Evolutionary conservation across 2,888 invertebrate genomes (phyloP), one percentile per base, ranked within the genome.

Genomic region (Chrysomela aeneicollis): DNA sequence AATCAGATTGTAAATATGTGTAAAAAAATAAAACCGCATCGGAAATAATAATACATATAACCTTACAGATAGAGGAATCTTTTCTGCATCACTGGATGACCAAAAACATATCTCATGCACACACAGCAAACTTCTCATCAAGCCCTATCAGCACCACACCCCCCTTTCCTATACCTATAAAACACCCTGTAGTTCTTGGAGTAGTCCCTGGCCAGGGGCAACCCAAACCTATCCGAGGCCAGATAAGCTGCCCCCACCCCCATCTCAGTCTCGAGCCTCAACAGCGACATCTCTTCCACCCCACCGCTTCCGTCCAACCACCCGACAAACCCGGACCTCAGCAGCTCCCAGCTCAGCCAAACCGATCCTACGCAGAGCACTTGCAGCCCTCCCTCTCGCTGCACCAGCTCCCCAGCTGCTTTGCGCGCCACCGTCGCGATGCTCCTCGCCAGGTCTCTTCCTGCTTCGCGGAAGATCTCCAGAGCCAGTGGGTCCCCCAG

Each of bases 311-410:
- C 74, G 4, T 83, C 76, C 3, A 92, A 79, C 66, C 87, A 86
- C 1, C 82, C 76, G 2, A 89, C 76, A 72, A 94, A 90, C 0
- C 94, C 95, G 1, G 88, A 84, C 76, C 90, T 86, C 67, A 98
- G 79, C 22, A 92, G 85, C 3, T 89, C 84, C 96, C 97, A 98
- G 78, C 97, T 97, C 68, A 92, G 88, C 94, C 95, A 98, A 0
- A 98, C 96, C 0, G 96, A 96, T 0, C 98, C 98, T 0, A 97
- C 94, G 79, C 97, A 97, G 0, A 96, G 90, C 0, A 98, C 87
- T 26, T 80, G 81, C 2, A 82, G 77, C 0, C 91, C 92, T 18
- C 87, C 88, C 1, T 79, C 18, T 83, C 74, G 47, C 84, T 84
- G 73, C 22, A 84, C 82, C 53, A 90, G 79, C 64, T 85, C 85